Evolutionary conservation across 2,888 invertebrate species (phyloP).

Genomic region (Machimus atricapillus): DNA sequence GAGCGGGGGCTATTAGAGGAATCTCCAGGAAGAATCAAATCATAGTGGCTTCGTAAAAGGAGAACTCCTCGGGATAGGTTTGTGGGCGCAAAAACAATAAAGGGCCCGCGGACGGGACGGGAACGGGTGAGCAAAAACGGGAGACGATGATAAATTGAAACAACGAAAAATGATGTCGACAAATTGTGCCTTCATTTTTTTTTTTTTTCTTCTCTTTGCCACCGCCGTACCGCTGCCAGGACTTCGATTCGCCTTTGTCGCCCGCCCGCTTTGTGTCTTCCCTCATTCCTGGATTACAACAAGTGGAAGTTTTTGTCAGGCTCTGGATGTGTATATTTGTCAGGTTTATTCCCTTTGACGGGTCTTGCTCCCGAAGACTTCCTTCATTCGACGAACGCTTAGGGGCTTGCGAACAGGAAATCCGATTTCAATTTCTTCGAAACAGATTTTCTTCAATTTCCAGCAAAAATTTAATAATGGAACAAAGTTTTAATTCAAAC

Average conservation of each 20-base stretch:
- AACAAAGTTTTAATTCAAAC: not conserved
- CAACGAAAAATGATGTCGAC: slow-evolving; percentile 39
- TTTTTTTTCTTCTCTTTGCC: not conserved
- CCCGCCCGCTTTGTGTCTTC: not conserved
- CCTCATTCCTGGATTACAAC: not conserved
- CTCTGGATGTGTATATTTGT: slow-evolving; percentile 4
- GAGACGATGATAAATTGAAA: slow-evolving; percentile 38
- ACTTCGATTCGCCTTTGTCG: not conserved
- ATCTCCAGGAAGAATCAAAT: not conserved
- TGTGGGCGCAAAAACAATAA: slow-evolving; percentile 2
- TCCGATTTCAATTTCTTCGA: not conserved
- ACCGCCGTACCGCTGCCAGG: not conserved
- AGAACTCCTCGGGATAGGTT: slow-evolving; percentile 23
- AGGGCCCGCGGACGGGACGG: not conserved
- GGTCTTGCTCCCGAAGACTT: not conserved
- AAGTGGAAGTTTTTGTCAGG: not conserved
- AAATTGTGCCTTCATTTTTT: slow-evolving; percentile 15
- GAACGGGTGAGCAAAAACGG: not conserved
- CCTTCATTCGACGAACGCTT: not conserved
- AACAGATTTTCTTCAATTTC: not conserved
- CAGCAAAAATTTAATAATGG: not conserved
- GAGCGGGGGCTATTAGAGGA: not conserved
- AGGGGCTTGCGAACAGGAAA: not conserved
- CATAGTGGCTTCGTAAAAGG: not conserved
- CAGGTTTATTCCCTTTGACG: slow-evolving; percentile 1